phyloP scores from a whole-genome alignment of 2,113 vertebrate genomes.

The Pedetes capensis region DNA sequence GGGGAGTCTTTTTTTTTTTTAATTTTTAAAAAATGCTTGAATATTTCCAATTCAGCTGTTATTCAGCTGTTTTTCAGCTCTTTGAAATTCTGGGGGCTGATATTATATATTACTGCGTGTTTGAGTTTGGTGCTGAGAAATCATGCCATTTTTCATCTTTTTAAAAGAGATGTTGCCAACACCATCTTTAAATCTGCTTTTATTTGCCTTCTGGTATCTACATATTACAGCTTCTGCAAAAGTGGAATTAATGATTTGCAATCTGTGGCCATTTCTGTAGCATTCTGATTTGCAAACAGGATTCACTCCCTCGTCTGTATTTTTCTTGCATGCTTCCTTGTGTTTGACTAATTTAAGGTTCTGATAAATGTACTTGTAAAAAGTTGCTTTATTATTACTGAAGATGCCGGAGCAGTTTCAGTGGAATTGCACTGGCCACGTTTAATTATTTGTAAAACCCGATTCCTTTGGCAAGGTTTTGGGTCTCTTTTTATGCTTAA shows the following conservation, averaged over 20 bases:
- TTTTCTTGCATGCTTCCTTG: neutral
- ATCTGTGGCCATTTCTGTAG: constrained; percentile 44
- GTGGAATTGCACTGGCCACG: constrained; percentile 43
- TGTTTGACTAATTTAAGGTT: constrained; percentile 33
- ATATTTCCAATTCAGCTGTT: no score
- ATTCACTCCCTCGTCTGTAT: neutral
- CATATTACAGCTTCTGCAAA: constrained; percentile 27
- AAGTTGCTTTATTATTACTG: constrained; percentile 54
- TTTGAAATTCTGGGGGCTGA: neutral
- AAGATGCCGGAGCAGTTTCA: constrained; percentile 4
- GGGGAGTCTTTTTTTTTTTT: neutral
- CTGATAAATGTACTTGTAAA: neutral
- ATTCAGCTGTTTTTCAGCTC: neutral
- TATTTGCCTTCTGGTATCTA: constrained; percentile 54
- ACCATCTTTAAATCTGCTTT: constrained; percentile 39
- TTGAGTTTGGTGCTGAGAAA: constrained; percentile 42
- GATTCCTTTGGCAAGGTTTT: constrained; percentile 39
- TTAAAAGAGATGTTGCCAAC: neutral
- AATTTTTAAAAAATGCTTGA: constrained; percentile 7
- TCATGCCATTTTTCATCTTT: neutral
- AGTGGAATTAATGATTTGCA: constrained; percentile 11
- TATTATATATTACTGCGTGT: neutral
- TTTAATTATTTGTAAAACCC: constrained; percentile 58
- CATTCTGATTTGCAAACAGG: neutral
- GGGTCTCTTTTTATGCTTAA: constrained; percentile 29